Conservation (phyloP, 2,797 vertebrate genomes). For the Anomalospiza imberbis region DNA sequence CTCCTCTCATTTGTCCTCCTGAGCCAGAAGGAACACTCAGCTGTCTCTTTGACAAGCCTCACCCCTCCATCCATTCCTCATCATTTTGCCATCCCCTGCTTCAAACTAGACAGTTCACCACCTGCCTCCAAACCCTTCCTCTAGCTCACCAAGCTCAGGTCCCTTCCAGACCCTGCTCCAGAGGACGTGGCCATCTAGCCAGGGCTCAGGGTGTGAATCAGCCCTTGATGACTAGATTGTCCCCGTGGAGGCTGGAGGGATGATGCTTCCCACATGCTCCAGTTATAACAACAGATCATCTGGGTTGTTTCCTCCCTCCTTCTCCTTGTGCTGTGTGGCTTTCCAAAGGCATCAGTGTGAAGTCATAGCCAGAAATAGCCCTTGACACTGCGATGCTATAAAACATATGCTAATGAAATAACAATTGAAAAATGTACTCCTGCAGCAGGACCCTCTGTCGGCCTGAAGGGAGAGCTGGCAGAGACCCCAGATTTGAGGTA, state of each 20-base stretch:
- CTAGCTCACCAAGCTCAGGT: neutral
- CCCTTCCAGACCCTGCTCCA: neutral
- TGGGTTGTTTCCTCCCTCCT: slow-evolving; percentile 27
- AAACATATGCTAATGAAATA: slow-evolving; percentile 63
- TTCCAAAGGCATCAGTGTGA: slow-evolving; percentile 48
- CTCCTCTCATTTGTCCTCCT: neutral
- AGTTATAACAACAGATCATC: slow-evolving; percentile 19
- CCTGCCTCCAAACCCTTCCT: neutral
- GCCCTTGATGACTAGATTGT: neutral
- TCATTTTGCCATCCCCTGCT: neutral
- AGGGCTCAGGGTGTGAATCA: neutral
- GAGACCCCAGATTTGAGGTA: neutral
- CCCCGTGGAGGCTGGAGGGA: neutral
- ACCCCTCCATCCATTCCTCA: neutral
- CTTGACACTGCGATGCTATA: neutral
- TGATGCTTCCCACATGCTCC: slow-evolving; percentile 54
- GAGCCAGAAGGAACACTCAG: neutral
- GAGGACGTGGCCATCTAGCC: neutral
- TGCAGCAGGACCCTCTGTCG: slow-evolving; percentile 44
- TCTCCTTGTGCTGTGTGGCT: slow-evolving; percentile 8
- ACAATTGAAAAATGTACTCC: slow-evolving; percentile 42
- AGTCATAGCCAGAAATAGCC: slow-evolving; percentile 61
- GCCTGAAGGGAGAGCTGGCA: slow-evolving; percentile 37
- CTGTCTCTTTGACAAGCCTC: neutral
- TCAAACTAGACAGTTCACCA: neutral